Evolutionary conservation across 2,888 invertebrate genomes (phyloP).

Genomic region (Tetropium fuscum): DNA sequence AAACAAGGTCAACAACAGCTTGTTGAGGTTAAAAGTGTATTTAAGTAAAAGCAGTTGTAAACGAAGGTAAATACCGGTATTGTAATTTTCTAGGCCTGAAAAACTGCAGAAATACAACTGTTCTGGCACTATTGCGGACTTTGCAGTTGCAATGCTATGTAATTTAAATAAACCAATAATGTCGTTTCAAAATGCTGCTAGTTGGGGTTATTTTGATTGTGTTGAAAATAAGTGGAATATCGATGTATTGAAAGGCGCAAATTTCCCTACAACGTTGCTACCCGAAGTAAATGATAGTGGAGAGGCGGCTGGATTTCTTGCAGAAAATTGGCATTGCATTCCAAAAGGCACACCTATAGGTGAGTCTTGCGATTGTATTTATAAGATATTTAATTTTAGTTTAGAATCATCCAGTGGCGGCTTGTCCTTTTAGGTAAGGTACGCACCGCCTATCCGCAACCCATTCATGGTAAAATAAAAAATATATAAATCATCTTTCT

Average conservation of each 20-base stretch:
- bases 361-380: constrained; percentile 48
- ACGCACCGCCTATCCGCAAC: too few species aligned
- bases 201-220: constrained; percentile 89
- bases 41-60: too few species aligned
- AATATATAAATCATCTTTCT: too few species aligned
- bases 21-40: too few species aligned
- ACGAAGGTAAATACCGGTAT: too few species aligned
- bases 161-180: constrained; percentile 77
- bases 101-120: constrained; percentile 76
- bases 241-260: constrained; percentile 73
- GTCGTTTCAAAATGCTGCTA: constrained; percentile 87
- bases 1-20: too few species aligned
- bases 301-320: constrained; percentile 74
- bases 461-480: too few species aligned
- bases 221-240: constrained; percentile 76
- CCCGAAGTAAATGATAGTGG: constrained; percentile 77
- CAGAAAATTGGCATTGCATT: constrained; percentile 79
- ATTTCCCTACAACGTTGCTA: constrained; percentile 78
- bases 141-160: constrained; percentile 82
- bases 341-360: constrained; percentile 80
- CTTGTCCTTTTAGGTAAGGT: too few species aligned
- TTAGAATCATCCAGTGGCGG: too few species aligned
- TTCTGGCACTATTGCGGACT: constrained; percentile 85
- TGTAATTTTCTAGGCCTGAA: constrained; percentile 68
- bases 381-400: too few species aligned